These are phyloP conservation scores for Blennius ocellaris DNA, from an alignment of 2,113 vertebrate species.

Conservation along the genomic window DNA sequence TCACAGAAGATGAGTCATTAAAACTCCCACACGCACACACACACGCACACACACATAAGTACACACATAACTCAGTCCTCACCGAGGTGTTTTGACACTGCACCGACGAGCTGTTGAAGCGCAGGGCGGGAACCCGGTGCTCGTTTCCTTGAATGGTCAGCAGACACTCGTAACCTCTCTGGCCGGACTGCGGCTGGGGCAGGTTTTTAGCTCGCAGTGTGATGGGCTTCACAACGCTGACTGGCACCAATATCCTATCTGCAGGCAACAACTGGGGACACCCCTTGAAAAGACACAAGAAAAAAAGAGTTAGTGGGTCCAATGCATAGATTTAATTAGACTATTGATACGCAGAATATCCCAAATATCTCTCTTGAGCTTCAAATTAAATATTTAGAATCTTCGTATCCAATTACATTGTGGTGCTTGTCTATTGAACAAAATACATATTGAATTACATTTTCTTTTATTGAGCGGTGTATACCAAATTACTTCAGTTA, in stretches of 20 bases:
- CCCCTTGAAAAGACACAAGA: constrained; percentile 81
- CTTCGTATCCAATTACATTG: too few relatives aligned
- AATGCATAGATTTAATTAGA: constrained; percentile 3
- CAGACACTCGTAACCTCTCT: constrained; percentile 95
- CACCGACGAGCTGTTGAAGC: constrained; percentile 98
- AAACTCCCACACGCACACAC: constrained; percentile 27
- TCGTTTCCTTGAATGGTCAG: constrained; percentile 93
- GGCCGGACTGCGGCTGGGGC: constrained; percentile 97
- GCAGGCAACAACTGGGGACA: constrained; percentile 95
- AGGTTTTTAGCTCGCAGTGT: constrained; percentile 96
- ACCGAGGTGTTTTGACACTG: constrained; percentile 99
- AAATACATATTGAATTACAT: too few relatives aligned
- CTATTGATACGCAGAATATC: background rate
- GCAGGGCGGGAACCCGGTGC: constrained; percentile 92
- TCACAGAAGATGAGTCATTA: constrained; percentile 5
- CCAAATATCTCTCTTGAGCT: background rate
- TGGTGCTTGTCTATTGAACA: too few relatives aligned
- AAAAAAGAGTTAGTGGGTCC: background rate
- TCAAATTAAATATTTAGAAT: background rate
- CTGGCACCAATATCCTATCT: constrained; percentile 94
- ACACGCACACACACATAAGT: constrained; percentile 13
- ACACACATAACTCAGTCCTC: constrained; percentile 66
- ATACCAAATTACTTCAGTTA: too few relatives aligned
- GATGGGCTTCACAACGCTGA: constrained; percentile 96
- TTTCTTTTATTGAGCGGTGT: too few relatives aligned